Evolutionary conservation across 2,888 invertebrate genomes (phyloP).

Genomic region (Isoperla grammatica): DNA sequence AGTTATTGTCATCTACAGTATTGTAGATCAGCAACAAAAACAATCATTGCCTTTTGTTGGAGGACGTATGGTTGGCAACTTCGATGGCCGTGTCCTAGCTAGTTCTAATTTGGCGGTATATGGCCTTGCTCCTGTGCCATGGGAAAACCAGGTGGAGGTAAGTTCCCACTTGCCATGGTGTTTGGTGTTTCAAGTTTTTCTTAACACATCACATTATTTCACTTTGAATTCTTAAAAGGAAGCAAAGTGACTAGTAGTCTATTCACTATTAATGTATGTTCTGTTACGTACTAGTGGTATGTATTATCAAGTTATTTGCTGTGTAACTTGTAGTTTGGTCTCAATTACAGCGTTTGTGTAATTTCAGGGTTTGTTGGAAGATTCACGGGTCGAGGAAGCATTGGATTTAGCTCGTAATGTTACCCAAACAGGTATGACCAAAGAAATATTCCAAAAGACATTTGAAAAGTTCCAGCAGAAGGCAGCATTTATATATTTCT

Average conservation of each 20-base stretch:
- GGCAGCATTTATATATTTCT: conserved; percentile 47
- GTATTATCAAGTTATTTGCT: too few species aligned
- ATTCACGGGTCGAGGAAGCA: conserved; percentile 44
- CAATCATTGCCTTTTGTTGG: conserved; percentile 47
- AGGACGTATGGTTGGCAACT: conserved; percentile 45
- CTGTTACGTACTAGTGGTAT: too few species aligned
- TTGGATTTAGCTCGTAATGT: conserved; percentile 45
- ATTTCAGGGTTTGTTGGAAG: conserved; percentile 22
- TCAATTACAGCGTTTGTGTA: background rate
- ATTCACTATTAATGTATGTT: too few species aligned
- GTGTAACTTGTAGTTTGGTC: too few species aligned
- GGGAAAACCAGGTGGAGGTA: conserved; percentile 48
- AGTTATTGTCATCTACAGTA: conserved; percentile 46
- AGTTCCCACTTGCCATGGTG: conserved; percentile 8
- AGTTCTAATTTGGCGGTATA: conserved; percentile 45
- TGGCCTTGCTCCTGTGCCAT: conserved; percentile 46
- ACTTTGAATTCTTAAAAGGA: too few species aligned
- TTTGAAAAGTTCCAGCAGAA: conserved; percentile 40
- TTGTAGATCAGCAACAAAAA: conserved; percentile 48
- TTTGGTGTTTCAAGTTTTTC: too few species aligned
- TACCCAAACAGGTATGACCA: conserved; percentile 40
- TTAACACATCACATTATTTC: too few species aligned
- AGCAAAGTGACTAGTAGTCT: too few species aligned
- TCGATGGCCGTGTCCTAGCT: conserved; percentile 48
- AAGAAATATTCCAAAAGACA: conserved; percentile 42